Percentiles rank a stretch among this genome's conserved stretches.
Conservation (phyloP, 2,888 invertebrate species). For the Venustoraphidia nigricollis region DNA sequence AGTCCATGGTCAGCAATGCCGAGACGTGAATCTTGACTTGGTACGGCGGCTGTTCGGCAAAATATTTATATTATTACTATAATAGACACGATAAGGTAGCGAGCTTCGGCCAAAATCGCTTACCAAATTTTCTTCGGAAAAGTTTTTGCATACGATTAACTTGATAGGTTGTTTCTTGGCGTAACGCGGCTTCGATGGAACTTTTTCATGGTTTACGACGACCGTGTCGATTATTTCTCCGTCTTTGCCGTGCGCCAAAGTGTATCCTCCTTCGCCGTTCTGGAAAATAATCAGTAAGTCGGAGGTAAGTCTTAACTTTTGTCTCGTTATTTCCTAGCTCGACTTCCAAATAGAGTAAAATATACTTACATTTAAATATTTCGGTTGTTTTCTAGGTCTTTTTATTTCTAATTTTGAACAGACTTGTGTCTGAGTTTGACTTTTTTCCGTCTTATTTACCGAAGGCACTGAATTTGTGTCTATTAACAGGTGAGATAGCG, state of each 20-base stretch:
- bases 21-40: constrained; percentile 39
- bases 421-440: not conserved
- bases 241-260: constrained; percentile 43
- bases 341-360: no score
- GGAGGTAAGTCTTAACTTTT: no score
- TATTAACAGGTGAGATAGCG: not conserved
- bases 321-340: no score
- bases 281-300: constrained; percentile 15
- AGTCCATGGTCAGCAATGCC: constrained; percentile 47
- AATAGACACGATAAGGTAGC: constrained; percentile 4
- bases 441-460: not conserved
- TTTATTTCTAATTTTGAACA: no score
- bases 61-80: constrained; percentile 2
- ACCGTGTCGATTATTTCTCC: constrained; percentile 36
- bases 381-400: no score
- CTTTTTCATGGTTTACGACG: constrained; percentile 25
- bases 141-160: constrained; percentile 42
- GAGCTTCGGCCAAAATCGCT: constrained; percentile 15
- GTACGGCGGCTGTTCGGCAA: constrained; percentile 41
- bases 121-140: constrained; percentile 39
- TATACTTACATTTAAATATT: no score
- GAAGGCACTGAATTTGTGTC: not conserved
- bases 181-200: constrained; percentile 24
- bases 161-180: constrained; percentile 32
- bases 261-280: constrained; percentile 47